A percentile compares a stretch with the other conserved stretches of the same genome.
Conservation (phyloP, 1,140 invertebrate genomes). For the Penaeus vannamei region DNA sequence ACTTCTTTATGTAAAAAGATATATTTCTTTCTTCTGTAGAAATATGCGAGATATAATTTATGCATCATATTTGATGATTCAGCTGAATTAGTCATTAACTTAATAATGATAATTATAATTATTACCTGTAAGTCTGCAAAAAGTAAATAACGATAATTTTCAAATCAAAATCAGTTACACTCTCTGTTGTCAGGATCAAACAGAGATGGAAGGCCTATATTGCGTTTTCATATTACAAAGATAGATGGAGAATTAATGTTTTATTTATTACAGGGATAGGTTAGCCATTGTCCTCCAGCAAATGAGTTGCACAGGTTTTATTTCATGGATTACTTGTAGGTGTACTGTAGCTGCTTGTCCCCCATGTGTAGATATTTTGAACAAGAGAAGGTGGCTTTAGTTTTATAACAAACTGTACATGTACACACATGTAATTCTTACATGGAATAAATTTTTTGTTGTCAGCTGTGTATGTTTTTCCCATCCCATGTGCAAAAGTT, state of each 20-base stretch:
- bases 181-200: not conserved
- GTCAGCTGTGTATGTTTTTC: too few relatives aligned
- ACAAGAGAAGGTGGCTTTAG: constrained; percentile 40
- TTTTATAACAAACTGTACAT: constrained; percentile 53
- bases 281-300: not conserved
- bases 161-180: not conserved
- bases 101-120: not conserved
- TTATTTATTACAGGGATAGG: not conserved
- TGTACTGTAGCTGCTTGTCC: constrained; percentile 25
- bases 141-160: not conserved
- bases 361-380: constrained; percentile 30
- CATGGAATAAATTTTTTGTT: constrained; percentile 50
- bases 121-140: not conserved
- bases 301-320: not conserved
- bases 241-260: constrained; percentile 7
- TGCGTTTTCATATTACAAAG: not conserved
- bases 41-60: constrained; percentile 2
- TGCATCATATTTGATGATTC: constrained; percentile 25
- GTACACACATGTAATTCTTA: constrained; percentile 40
- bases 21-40: not conserved
- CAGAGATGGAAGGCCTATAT: not conserved
- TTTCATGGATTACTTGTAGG: not conserved
- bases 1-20: too few relatives aligned
- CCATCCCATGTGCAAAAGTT: too few relatives aligned
- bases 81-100: constrained; percentile 41